These are phyloP conservation scores for Hyphantria cunea DNA, from an alignment of 1,140 invertebrate species.

Conservation along the genomic window DNA sequence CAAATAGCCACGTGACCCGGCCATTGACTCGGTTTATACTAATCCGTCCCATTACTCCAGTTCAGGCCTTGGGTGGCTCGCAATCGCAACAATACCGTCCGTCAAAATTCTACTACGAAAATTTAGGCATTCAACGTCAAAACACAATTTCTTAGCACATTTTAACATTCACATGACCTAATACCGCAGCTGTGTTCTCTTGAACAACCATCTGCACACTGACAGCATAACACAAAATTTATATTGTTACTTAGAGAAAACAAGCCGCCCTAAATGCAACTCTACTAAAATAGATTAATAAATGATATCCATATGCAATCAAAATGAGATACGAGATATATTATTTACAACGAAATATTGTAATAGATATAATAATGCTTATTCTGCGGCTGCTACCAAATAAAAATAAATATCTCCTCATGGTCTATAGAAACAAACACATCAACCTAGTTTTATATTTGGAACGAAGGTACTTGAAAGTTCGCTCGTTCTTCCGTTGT, in stretches of 20 bases:
- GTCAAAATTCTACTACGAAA: background rate
- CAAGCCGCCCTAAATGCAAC: constrained; percentile 10
- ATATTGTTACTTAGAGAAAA: constrained; percentile 19
- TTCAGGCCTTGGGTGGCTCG: constrained; percentile 57
- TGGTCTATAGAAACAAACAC: constrained; percentile 57
- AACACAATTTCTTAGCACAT: constrained; percentile 30
- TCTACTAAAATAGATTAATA: constrained; percentile 13
- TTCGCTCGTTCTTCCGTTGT: constrained; percentile 23
- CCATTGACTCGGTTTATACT: constrained; percentile 80
- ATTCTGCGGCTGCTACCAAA: constrained; percentile 35
- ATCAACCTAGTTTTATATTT: constrained; percentile 60
- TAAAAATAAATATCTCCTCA: constrained; percentile 69
- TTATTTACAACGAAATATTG: constrained; percentile 38
- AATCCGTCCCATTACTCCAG: constrained; percentile 80
- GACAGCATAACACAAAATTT: constrained; percentile 9
- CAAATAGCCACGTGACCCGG: constrained; percentile 79
- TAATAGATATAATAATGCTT: constrained; percentile 53
- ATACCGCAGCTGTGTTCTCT: constrained; percentile 37
- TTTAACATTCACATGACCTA: constrained; percentile 55
- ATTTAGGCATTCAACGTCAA: background rate
- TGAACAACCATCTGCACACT: constrained; percentile 30
- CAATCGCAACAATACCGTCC: constrained; percentile 10
- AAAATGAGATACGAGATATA: constrained; percentile 35
- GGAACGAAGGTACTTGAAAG: constrained; percentile 40
- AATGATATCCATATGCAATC: constrained; percentile 3